Conservation (phyloP, 2,113 vertebrate species). For the Otolemur garnettii region DNA sequence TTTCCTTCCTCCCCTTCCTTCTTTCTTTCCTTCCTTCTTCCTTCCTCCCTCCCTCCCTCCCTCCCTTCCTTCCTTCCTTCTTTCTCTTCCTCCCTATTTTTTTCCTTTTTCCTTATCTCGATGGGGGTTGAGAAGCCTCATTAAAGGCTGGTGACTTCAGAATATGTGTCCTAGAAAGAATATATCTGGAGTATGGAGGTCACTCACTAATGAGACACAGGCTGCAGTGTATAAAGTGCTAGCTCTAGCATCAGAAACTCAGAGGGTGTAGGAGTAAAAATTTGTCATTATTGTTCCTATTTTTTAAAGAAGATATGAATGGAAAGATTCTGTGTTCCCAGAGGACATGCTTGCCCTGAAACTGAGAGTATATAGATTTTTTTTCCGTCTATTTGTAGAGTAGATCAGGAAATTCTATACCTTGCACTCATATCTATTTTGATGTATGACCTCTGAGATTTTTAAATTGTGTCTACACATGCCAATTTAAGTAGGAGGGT, state of each 20-base stretch:
- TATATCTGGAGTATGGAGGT: background rate
- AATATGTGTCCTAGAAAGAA: background rate
- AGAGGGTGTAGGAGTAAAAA: background rate
- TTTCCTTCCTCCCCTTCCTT: background rate
- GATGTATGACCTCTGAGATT: background rate
- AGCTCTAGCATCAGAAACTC: background rate
- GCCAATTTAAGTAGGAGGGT: background rate
- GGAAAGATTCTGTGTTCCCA: background rate
- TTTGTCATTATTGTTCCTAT: background rate
- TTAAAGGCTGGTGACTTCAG: background rate
- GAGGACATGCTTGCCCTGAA: background rate
- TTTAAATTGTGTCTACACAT: background rate
- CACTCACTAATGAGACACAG: background rate
- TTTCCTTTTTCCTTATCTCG: background rate
- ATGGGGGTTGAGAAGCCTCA: background rate
- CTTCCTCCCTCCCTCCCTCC: too few species aligned
- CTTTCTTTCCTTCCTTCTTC: accelerated
- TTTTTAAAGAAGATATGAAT: conserved; percentile 38
- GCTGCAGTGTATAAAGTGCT: background rate
- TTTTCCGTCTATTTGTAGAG: background rate
- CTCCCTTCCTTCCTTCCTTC: background rate
- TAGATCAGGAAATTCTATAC: background rate
- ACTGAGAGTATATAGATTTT: background rate
- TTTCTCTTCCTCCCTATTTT: too few species aligned
- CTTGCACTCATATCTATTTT: background rate